phyloP scores from a whole-genome alignment of 2,797 vertebrate species.

The Coregonus sp. region DNA sequence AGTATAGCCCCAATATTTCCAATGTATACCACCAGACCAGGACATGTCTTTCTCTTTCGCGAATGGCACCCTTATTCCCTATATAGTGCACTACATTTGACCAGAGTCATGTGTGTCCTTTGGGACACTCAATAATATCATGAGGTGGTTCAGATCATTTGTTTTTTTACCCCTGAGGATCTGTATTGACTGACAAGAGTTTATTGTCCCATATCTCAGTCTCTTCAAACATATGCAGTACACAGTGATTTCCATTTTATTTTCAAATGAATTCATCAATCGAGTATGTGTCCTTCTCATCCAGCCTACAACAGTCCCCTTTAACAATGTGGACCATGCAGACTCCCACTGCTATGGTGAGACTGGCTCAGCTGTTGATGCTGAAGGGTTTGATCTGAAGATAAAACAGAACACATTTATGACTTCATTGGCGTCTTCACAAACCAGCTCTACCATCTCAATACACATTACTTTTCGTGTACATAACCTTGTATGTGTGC shows the following conservation, averaged over 20 bases:
- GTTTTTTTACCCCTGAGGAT: neutral
- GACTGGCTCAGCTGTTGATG: neutral
- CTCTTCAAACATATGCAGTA: neutral
- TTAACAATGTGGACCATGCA: slow-evolving; percentile 29
- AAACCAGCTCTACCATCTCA: no score
- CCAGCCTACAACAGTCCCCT: slow-evolving; percentile 5
- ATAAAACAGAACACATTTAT: neutral
- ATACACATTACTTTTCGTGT: no score
- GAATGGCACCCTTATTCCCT: no score
- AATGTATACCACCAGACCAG: no score
- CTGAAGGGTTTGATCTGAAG: neutral
- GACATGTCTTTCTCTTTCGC: no score
- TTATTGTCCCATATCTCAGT: neutral
- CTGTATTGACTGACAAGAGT: neutral
- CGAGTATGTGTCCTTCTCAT: neutral
- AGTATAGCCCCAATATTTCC: no score
- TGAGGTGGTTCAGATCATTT: no score
- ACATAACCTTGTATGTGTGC: no score
- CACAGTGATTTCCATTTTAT: neutral
- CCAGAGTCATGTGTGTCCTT: no score
- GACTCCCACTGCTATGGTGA: slow-evolving; percentile 7
- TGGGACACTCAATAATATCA: no score
- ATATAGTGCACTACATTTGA: no score
- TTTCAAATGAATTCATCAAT: slow-evolving; percentile 5
- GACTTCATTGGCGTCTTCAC: no score